Conservation (phyloP, 2,888 invertebrate genomes). For the Erynnis tages region DNA sequence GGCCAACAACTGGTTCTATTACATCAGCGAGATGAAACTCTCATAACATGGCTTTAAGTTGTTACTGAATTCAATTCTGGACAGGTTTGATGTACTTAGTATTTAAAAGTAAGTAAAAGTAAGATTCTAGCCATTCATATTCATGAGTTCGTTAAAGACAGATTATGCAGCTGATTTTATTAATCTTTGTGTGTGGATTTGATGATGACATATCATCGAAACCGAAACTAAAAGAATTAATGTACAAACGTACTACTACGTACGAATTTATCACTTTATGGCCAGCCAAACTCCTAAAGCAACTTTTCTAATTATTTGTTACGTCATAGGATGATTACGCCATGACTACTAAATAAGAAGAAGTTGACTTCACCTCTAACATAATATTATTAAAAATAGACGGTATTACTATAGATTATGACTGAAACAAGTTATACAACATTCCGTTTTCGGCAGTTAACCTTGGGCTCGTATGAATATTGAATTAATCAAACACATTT, state of each 20-base stretch:
- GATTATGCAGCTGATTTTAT: too few relatives aligned
- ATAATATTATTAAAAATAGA: slow-evolving; percentile 1
- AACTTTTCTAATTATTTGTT: too few relatives aligned
- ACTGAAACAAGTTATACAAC: slow-evolving; percentile 38
- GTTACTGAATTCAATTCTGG: slow-evolving; percentile 4
- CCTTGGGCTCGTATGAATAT: slow-evolving; percentile 39
- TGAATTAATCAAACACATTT: slow-evolving; percentile 31
- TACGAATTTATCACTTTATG: too few relatives aligned
- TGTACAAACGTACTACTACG: too few relatives aligned
- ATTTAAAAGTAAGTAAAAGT: too few relatives aligned
- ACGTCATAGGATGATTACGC: too few relatives aligned
- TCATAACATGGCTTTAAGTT: slow-evolving; percentile 6
- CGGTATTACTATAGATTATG: slow-evolving; percentile 2
- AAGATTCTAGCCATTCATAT: too few relatives aligned
- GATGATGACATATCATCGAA: too few relatives aligned
- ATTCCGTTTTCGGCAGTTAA: slow-evolving; percentile 38
- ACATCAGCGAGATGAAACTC: slow-evolving; percentile 22
- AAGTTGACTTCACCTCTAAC: background rate
- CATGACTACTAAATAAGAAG: background rate
- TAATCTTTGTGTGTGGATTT: too few relatives aligned
- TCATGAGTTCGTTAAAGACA: too few relatives aligned
- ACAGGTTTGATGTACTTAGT: background rate
- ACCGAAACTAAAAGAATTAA: too few relatives aligned
- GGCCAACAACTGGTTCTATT: slow-evolving; percentile 26
- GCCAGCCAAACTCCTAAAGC: too few relatives aligned